phyloP scores from a whole-genome alignment of 2,797 vertebrate species.

The Poeciliopsis paucimaculata region DNA sequence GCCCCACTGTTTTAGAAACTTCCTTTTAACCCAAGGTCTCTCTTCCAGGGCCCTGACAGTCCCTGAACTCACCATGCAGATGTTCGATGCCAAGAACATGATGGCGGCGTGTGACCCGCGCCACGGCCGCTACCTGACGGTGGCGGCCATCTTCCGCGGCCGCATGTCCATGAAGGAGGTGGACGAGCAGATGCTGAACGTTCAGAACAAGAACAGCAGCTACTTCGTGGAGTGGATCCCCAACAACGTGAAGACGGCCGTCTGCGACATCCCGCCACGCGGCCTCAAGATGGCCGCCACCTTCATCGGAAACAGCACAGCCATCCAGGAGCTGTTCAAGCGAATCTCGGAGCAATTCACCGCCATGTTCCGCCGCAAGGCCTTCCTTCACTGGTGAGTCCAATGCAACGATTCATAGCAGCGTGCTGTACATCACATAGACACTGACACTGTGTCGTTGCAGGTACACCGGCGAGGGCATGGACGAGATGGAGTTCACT shows the following conservation, averaged over 20 bases:
- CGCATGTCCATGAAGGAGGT: slow-evolving; percentile 92
- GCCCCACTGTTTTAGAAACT: background rate
- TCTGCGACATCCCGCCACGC: slow-evolving; percentile 92
- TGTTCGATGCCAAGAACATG: slow-evolving; percentile 90
- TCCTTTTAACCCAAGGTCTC: background rate
- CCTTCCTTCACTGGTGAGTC: slow-evolving; percentile 91
- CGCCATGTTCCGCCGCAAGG: slow-evolving; percentile 96
- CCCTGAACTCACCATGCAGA: slow-evolving; percentile 92
- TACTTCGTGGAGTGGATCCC: slow-evolving; percentile 86
- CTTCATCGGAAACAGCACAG: slow-evolving; percentile 96
- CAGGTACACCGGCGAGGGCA: slow-evolving; percentile 96
- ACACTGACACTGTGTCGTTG: background rate
- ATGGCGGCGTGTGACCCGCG: slow-evolving; percentile 86
- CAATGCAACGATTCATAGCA: background rate
- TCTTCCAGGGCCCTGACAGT: slow-evolving; percentile 60
- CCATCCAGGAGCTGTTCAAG: slow-evolving; percentile 98
- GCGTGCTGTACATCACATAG: background rate
- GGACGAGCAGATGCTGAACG: slow-evolving; percentile 84
- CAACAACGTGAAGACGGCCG: slow-evolving; percentile 91
- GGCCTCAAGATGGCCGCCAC: slow-evolving; percentile 94
- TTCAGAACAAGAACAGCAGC: slow-evolving; percentile 87
- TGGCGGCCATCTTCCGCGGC: slow-evolving; percentile 87
- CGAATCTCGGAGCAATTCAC: slow-evolving; percentile 87
- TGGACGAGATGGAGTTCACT: slow-evolving; percentile 97
- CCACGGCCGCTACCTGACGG: slow-evolving; percentile 84